A percentile compares a stretch with the other conserved stretches of the same genome.
Evolutionary conservation across 2,888 invertebrate species (phyloP).

Genomic region (Branchipolynoe longqiensis): DNA sequence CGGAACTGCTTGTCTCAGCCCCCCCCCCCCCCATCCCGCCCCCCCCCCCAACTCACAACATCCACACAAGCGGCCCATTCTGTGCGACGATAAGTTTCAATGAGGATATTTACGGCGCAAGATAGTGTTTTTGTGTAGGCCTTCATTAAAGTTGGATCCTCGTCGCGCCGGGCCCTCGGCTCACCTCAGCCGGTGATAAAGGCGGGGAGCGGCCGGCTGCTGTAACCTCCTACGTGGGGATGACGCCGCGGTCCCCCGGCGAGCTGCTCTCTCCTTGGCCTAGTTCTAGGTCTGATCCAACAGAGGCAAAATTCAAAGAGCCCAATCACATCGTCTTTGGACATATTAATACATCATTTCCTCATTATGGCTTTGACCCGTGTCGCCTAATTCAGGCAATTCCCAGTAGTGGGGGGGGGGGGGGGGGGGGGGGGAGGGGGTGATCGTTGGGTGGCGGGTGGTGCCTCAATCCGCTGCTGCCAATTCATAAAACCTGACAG

Average conservation of each 20-base stretch:
- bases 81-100: not conserved
- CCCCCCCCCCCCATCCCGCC: not conserved
- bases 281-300: conserved; percentile 47
- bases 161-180: too few species aligned
- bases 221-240: not conserved
- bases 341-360: conserved; percentile 51
- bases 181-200: conserved; percentile 20
- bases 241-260: not conserved
- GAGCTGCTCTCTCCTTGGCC: conserved; percentile 1
- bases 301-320: conserved; percentile 50
- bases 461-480: conserved; percentile 34
- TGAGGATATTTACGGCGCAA: conserved; percentile 45
- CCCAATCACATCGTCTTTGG: conserved; percentile 42
- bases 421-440: too few species aligned
- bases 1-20: too few species aligned
- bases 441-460: not conserved
- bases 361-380: conserved; percentile 23
- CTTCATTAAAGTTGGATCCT: conserved; percentile 46
- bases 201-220: conserved; percentile 2
- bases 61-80: not conserved
- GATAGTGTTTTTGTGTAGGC: conserved; percentile 25
- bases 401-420: too few species aligned
- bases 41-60: not conserved
- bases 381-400: conserved; percentile 37
- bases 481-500: conserved; percentile 37